phyloP scores from a whole-genome alignment of 2,113 vertebrate genomes.

The Equus przewalskii region DNA sequence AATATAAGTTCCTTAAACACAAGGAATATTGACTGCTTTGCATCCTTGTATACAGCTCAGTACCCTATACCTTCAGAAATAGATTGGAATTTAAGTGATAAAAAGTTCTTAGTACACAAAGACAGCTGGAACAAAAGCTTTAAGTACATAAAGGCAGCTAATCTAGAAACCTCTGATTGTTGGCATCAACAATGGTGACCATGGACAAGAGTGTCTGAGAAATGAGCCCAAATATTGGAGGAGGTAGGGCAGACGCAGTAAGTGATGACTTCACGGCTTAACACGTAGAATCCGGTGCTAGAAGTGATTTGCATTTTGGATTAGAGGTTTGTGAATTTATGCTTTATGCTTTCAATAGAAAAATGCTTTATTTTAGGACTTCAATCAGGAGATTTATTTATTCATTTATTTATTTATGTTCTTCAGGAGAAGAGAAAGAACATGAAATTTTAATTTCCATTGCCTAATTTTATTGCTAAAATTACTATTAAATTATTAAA shows the following conservation, averaged over 20 bases:
- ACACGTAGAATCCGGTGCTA: not conserved
- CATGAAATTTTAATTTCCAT: not conserved
- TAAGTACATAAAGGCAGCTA: not conserved
- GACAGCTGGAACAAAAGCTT: not conserved
- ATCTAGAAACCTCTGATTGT: not conserved
- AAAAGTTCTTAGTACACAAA: not conserved
- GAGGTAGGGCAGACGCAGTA: not conserved
- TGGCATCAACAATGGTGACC: not conserved
- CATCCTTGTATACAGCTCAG: not conserved
- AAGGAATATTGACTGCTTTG: not conserved
- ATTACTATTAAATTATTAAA: not conserved
- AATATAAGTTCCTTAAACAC: not conserved
- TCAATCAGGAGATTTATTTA: not conserved
- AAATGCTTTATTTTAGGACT: not conserved
- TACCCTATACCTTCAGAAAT: not conserved
- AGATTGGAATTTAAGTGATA: not conserved
- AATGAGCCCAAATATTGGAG: not conserved
- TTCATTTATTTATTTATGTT: not conserved
- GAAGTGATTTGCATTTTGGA: not conserved
- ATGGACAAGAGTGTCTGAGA: not conserved
- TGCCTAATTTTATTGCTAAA: not conserved
- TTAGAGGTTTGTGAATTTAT: not conserved
- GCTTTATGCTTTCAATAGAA: not conserved
- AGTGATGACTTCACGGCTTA: not conserved
- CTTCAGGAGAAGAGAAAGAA: not conserved